phyloP scores from a whole-genome alignment of 2,888 invertebrate species.

The Dolichopus griseipennis region DNA sequence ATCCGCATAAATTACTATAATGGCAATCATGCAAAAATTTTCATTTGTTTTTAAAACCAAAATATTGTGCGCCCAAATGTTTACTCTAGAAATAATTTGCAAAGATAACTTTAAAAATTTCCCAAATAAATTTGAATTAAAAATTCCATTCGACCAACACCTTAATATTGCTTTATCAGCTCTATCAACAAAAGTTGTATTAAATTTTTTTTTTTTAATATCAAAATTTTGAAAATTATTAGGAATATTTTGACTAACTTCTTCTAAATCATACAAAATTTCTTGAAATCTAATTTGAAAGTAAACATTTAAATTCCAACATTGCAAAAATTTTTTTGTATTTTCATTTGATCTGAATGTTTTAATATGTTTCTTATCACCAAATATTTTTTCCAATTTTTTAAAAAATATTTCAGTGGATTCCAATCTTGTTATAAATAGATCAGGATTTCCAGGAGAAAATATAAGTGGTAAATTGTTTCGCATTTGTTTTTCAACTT shows the following conservation, averaged over 20 bases:
- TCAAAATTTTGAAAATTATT: constrained; percentile 55
- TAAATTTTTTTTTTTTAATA: neutral
- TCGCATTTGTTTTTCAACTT: constrained; percentile 72
- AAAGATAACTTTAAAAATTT: constrained; percentile 79
- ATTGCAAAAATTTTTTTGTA: constrained; percentile 68
- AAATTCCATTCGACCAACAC: constrained; percentile 75
- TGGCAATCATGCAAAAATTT: neutral
- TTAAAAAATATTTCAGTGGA: constrained; percentile 68
- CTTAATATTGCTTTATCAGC: constrained; percentile 48
- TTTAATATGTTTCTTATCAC: constrained; percentile 49
- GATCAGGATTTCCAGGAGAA: constrained; percentile 84
- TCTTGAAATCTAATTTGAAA: constrained; percentile 86
- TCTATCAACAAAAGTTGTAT: neutral
- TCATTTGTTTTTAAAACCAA: neutral
- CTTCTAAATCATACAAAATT: constrained; percentile 31
- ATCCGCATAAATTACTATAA: neutral
- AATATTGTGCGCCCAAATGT: neutral
- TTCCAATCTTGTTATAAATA: constrained; percentile 74
- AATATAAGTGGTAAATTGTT: constrained; percentile 76
- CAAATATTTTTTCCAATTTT: constrained; percentile 56
- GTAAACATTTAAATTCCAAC: constrained; percentile 94
- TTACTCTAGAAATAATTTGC: constrained; percentile 51
- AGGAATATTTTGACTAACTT: constrained; percentile 47
- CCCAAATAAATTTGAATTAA: constrained; percentile 65
- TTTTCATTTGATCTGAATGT: constrained; percentile 57